Base-by-base conservation (phyloP, 2,113 vertebrate species). In the Prunella himalayana region DNA sequence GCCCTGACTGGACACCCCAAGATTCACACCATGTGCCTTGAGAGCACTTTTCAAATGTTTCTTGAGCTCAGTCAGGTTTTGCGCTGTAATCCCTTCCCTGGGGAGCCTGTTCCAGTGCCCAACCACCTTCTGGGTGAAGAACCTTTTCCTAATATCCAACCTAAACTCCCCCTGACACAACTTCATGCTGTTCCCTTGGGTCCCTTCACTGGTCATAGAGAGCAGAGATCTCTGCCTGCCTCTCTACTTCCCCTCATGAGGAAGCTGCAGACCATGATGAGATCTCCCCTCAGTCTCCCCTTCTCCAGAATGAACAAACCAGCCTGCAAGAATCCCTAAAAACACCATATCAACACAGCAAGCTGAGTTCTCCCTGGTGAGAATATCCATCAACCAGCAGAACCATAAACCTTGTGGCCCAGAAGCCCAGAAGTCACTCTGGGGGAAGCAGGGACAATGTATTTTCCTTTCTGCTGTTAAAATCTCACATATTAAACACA, bases 361-460 rank as follows among this genome's bases (percentile, higher is more conserved):
- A 69, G 13, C 6, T 2, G 5, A 10, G 24, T 37, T 37, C 24
- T 83, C 56, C 22, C 28, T 50, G 16, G 4, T 82, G 24, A 44
- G n/a, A 81, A 66, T 50, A 77, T 28, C 27, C 39, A 66, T n/a
- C n/a, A 81, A 0, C 12, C 22, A 61, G 37, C n/a, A 86, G 31
- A 73, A 23, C 15, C 15, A 14, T 11, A 23, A 65, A 5, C 10
- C 18, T n/a, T n/a, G 11, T 22, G 35, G 24, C 35, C n/a, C n/a
- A n/a, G n/a, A n/a, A 63, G 28, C 65, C n/a, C 44, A 56, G n/a
- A 31, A 35, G 39, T 50, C 18, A 5, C 15, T 61, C 33, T 35
- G 44, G 4, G 20, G 3, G 12, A 83, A 56, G 37, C 0, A 68
- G 21, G 35, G 28, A n/a, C 25, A 18, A 9, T 0, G 2, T 0